A percentile compares a stretch with the other conserved stretches of the same genome.
Conservation (phyloP, 2,888 invertebrate species). For the Quadriops clusia region DNA sequence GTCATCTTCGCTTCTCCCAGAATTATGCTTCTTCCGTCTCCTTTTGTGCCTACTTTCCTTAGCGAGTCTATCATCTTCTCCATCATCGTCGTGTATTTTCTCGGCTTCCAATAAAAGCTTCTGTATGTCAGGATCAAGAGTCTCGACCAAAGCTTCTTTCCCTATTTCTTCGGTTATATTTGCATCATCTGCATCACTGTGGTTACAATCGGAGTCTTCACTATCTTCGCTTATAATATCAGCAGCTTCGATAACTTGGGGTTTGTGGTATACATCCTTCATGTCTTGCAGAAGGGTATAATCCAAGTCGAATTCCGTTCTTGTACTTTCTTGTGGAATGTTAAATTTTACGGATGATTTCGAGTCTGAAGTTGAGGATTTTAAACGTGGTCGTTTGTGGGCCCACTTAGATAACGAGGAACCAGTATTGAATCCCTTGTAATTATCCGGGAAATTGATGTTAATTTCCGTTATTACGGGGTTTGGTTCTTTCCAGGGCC, state of each 20-base stretch:
- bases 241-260: too few relatives aligned
- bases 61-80: slow-evolving; percentile 10
- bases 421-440: slow-evolving; percentile 26
- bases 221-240: too few relatives aligned
- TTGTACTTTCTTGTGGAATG: too few relatives aligned
- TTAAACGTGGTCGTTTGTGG: slow-evolving; percentile 27
- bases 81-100: slow-evolving; percentile 16
- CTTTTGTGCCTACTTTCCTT: slow-evolving; percentile 2
- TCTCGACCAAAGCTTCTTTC: slow-evolving; percentile 15
- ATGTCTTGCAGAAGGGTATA: too few relatives aligned
- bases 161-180: slow-evolving; percentile 15
- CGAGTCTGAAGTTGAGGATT: slow-evolving; percentile 19
- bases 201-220: slow-evolving; percentile 14
- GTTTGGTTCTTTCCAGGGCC: slow-evolving; percentile 8
- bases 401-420: slow-evolving; percentile 29
- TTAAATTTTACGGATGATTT: too few relatives aligned
- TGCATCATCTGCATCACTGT: slow-evolving; percentile 14
- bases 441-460: slow-evolving; percentile 24
- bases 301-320: too few relatives aligned
- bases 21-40: background rate
- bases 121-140: slow-evolving; percentile 28
- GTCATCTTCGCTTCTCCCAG: slow-evolving; percentile 8
- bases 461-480: slow-evolving; percentile 23
- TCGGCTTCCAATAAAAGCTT: slow-evolving; percentile 13
- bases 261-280: too few relatives aligned